Conservation (phyloP, 2,113 vertebrate species). For the Deroptyus accipitrinus region DNA sequence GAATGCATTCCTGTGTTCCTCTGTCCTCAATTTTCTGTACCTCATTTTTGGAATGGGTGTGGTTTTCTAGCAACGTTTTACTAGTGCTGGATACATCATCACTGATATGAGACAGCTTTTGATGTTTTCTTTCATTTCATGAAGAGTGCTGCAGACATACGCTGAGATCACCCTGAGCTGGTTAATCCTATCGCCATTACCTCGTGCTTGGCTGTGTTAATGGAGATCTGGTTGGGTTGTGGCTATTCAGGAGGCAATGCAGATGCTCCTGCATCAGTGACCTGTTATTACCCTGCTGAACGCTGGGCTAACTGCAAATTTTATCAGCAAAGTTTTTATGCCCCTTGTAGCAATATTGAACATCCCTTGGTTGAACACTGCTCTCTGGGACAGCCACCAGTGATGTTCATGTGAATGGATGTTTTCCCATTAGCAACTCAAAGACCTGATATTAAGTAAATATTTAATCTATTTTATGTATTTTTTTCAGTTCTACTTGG, state of each 20-base stretch:
- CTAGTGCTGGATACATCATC: neutral
- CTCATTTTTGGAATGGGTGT: neutral
- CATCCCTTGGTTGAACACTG: neutral
- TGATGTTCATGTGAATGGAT: neutral
- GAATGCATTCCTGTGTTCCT: neutral
- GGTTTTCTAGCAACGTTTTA: neutral
- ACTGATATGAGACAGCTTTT: neutral
- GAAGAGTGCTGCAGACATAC: neutral
- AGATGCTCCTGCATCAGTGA: neutral
- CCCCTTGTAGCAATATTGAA: neutral
- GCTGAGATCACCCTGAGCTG: neutral
- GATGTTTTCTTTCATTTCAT: neutral
- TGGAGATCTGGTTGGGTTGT: neutral
- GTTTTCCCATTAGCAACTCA: neutral
- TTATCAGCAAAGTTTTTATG: neutral
- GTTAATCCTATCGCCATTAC: neutral
- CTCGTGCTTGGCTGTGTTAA: neutral
- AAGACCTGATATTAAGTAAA: neutral
- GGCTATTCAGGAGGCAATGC: neutral
- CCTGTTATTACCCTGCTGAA: neutral
- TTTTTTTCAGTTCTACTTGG: neutral
- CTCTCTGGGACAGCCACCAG: neutral
- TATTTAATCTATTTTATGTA: neutral
- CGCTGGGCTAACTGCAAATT: neutral
- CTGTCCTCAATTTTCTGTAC: neutral